Base-by-base conservation (phyloP, 1,140 invertebrate genomes). In the Conus betulinus region DNA sequence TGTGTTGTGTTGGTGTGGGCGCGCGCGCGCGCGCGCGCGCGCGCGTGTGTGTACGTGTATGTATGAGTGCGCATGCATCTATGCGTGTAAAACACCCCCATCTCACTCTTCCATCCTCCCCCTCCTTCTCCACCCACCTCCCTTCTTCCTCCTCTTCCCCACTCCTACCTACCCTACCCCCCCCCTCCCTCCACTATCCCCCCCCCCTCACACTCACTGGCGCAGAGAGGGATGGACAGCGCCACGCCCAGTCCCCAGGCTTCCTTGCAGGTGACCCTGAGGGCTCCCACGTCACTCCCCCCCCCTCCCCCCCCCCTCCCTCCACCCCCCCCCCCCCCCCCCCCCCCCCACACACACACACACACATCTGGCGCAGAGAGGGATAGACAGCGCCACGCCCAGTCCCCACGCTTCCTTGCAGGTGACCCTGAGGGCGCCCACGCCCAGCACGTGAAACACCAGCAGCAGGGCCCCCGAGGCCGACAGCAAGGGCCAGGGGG, bases 401-500 rank as follows among this genome's bases (percentile, higher is more conserved):
- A 99, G 96, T 51, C 98, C 98, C 74, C 98, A 98, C 95, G 99
- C 99, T 90, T 98, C 96, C 95, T 98, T 98, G 95, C 98, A 99
- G 4, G 98, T 99, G 85, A 98, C 96, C 81, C 97, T 97, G 87
- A 98, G 97, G 90, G 98, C 98, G 95, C 98, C 98, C 95, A 98
- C 98, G 91, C 97, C 98, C 92, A 98, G 96, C 94, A 99, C 96
- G 94, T 98, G 98, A 91, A 98, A 98, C 94, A 97, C 98, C 7
- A 88, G 74, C 25, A 87, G 67, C 10, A 89, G 81, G 25, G 84
- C 57, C 4, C 79, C 60, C 51, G 87, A 82, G 39, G 83, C 88
- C 10, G 39, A 52, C 23, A 89, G 52, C 57, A 71, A 27, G 17
- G n/a, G 60, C 88, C 88, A 90, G 7, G 88, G 88, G 10, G 88